Percentiles rank a stretch among this genome's conserved stretches.
Conservation (phyloP, 2,888 invertebrate species). For the Agrotis puta region DNA sequence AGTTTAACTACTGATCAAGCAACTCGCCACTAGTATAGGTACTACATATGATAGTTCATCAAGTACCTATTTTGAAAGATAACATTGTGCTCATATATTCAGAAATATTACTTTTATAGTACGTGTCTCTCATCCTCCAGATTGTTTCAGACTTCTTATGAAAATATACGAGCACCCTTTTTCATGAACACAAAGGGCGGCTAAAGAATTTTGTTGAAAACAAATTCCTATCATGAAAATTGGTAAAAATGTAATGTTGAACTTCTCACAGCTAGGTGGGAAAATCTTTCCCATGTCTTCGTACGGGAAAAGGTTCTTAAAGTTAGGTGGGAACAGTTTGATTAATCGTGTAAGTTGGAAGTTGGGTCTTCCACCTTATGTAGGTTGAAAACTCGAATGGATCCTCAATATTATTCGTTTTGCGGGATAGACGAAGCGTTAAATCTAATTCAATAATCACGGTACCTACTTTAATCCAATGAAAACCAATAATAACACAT, state of each 20-base stretch:
- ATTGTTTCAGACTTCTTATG: background rate
- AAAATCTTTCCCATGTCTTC: background rate
- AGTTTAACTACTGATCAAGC: no score
- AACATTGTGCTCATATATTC: no score
- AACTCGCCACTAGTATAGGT: no score
- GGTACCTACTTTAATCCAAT: no score
- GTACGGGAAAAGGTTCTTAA: background rate
- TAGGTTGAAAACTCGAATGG: background rate
- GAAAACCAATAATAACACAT: no score
- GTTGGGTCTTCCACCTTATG: background rate
- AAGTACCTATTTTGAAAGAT: no score
- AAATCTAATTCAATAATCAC: no score
- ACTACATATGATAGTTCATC: no score
- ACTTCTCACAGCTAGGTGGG: background rate
- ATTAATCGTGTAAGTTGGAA: conserved; percentile 8
- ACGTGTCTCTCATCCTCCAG: background rate
- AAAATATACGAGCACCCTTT: conserved; percentile 24
- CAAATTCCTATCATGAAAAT: conserved; percentile 37
- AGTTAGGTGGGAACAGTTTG: background rate
- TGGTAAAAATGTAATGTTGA: conserved; percentile 10
- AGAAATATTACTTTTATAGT: no score
- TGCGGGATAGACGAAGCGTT: background rate
- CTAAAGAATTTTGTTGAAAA: conserved; percentile 24
- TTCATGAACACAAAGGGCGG: background rate
- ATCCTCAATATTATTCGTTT: background rate